A percentile compares a stretch with the other conserved stretches of the same genome.
Evolutionary conservation across 2,888 invertebrate genomes (phyloP).

Genomic region (Epinotia bilunana): DNA sequence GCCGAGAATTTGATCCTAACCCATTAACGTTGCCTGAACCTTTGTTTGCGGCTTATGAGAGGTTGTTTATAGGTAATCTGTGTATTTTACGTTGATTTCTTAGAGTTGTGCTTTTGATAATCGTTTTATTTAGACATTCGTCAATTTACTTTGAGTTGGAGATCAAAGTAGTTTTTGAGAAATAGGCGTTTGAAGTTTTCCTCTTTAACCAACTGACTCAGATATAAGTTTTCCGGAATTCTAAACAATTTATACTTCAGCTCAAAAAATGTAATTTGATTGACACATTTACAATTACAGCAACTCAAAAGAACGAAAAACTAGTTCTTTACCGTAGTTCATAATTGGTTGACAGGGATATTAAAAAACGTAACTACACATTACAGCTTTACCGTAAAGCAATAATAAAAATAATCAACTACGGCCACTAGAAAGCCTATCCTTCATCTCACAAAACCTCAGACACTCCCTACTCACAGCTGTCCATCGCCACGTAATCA

Average conservation of each 20-base stretch:
- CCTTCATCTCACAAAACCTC: no score
- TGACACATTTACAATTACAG: neutral
- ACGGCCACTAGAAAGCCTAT: no score
- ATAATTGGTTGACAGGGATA: no score
- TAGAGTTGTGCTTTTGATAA: neutral
- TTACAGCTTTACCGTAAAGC: no score
- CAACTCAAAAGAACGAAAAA: neutral
- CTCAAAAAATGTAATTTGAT: no score
- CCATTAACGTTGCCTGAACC: neutral
- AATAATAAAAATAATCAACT: no score
- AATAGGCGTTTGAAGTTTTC: neutral
- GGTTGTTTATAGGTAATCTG: neutral
- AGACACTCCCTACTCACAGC: no score
- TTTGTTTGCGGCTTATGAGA: neutral
- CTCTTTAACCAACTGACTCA: neutral
- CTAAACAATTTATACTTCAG: no score
- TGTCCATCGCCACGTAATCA: no score
- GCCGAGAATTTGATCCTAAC: no score
- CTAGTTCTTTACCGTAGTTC: no score
- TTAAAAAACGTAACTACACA: no score
- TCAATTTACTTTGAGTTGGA: neutral
- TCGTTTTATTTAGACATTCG: neutral
- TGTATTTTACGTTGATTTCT: neutral
- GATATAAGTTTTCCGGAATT: neutral
- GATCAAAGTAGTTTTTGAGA: neutral